A percentile compares a stretch with the other conserved stretches of the same genome.
Evolutionary conservation across 1,140 invertebrate species (phyloP).

Genomic region (Mylabris phalerata): DNA sequence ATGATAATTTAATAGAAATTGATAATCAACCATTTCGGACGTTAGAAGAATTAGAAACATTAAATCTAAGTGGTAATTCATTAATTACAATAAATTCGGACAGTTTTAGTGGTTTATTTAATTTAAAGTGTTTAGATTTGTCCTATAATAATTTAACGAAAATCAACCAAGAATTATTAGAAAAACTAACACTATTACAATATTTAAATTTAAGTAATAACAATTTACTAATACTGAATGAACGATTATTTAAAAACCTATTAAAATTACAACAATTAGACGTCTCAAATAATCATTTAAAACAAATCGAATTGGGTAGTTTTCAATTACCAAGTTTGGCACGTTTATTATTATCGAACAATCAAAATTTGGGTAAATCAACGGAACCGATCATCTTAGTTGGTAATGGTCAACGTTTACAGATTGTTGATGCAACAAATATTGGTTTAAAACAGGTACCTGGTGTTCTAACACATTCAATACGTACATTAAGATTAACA

Average conservation of each 20-base stretch:
- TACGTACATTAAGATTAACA: conserved; percentile 68
- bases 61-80: conserved; percentile 51
- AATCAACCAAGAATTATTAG: conserved; percentile 52
- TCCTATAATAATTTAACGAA: conserved; percentile 55
- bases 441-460: conserved; percentile 74
- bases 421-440: conserved; percentile 74
- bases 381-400: conserved; percentile 55
- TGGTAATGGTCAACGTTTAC: conserved; percentile 62
- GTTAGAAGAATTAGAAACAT: conserved; percentile 41
- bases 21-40: conserved; percentile 33
- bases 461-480: conserved; percentile 73
- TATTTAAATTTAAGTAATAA: conserved; percentile 67
- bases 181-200: conserved; percentile 54
- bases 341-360: conserved; percentile 67
- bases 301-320: conserved; percentile 60
- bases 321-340: conserved; percentile 70
- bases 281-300: conserved; percentile 69
- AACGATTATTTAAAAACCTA: conserved; percentile 56
- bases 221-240: conserved; percentile 50
- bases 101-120: conserved; percentile 44
- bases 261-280: conserved; percentile 68
- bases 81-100: conserved; percentile 48
- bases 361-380: conserved; percentile 54
- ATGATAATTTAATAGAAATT: conserved; percentile 36
- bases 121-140: conserved; percentile 52